Evolutionary conservation across 2,888 invertebrate genomes (phyloP), one percentile per base, ranked within the genome.

Genomic region (Cataglyphis livida): DNA sequence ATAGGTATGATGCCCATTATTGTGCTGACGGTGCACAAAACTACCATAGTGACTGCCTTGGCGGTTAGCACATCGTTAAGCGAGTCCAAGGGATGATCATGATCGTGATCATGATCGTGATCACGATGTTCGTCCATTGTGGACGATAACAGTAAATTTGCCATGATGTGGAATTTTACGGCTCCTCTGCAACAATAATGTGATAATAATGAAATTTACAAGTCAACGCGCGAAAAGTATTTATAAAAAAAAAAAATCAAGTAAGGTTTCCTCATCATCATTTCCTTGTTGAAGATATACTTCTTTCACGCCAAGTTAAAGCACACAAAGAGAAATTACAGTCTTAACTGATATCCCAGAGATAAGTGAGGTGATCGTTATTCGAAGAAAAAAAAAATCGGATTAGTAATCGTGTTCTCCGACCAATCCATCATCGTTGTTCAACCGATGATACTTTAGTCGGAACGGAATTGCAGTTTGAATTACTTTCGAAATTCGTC

Each of bases 31-130:
- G 95, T 93, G 92, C 98, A 97, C 21, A 98, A 95, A 38, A 97
- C 96, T 61, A 96, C 95, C 97, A 98, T 97, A 1, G 98, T 96
- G 5, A 97, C 96, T 28, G 96, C 96, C 95, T 98, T 98, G 21
- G 98, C 98, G 48, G 96, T 90, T 28, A 97, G 93, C 10, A 97
- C 95, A 6, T 95, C 95, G 5, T 41, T 6, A 12, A 70, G 68
- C 35, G n/a, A 28, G 15, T 85, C 57, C 9, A 71, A n/a, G 18
- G 61, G 21, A 28, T 70, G 21, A 7, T 61, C 59, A 9, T 38
- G 61, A 5, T 82, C 3, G 15, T 44, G 54, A 5, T 82, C 12
- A 41, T 41, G 54, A 9, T 79, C 38, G 28, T 75, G 41, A 9
- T 28, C 66, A 12, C 41, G 68, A 1, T 82, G 28, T 28, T 28